Conservation (phyloP, 2,888 invertebrate species). For the Ephialtes manifestator region DNA sequence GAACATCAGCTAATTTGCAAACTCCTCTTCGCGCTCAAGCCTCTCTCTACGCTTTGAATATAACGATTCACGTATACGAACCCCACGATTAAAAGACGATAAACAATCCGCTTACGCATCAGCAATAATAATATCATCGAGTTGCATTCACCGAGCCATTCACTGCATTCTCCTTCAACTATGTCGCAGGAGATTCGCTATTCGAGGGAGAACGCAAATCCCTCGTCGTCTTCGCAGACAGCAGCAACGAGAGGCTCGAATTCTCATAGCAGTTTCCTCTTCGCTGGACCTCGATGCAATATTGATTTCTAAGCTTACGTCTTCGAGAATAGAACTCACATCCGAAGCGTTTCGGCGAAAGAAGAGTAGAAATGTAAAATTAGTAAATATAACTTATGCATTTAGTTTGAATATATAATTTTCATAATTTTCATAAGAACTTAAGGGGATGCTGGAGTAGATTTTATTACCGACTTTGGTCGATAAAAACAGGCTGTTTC, state of each 20-base stretch:
- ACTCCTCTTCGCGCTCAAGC: slow-evolving; percentile 31
- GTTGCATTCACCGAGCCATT: slow-evolving; percentile 7
- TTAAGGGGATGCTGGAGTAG: no score
- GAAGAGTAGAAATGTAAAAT: background rate
- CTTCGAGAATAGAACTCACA: slow-evolving; percentile 5
- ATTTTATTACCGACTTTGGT: no score
- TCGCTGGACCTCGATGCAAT: slow-evolving; percentile 31
- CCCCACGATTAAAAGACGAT: slow-evolving; percentile 56
- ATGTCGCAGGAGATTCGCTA: background rate
- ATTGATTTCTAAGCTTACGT: slow-evolving; percentile 47
- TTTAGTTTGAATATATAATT: background rate
- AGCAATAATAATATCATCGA: slow-evolving; percentile 14
- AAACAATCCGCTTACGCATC: slow-evolving; percentile 69
- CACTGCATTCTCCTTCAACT: slow-evolving; percentile 19
- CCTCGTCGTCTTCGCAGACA: background rate
- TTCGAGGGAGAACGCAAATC: slow-evolving; percentile 2
- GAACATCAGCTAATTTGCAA: slow-evolving; percentile 40
- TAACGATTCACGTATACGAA: slow-evolving; percentile 22
- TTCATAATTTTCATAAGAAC: no score
- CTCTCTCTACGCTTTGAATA: background rate
- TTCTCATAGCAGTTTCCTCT: slow-evolving; percentile 28
- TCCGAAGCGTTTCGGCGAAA: no score
- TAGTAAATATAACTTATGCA: background rate
- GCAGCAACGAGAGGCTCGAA: background rate
- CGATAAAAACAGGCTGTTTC: no score